Evolutionary conservation across 2,797 vertebrate species (phyloP), one percentile per base, ranked within the genome.

Genomic region (Esox lucius): DNA sequence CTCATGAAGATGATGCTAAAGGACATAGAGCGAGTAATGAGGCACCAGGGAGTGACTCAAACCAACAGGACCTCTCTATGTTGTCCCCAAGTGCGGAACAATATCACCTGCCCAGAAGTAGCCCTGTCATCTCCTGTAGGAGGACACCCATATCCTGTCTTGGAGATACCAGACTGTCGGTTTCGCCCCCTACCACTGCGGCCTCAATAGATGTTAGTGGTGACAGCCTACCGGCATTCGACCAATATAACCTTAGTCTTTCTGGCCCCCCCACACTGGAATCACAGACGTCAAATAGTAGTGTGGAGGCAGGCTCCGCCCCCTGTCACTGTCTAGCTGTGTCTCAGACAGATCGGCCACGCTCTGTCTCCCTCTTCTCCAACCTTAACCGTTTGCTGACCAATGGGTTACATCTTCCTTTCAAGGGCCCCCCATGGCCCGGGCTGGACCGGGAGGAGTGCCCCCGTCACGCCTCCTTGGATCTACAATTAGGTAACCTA

Each of bases 81-180:
- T 51, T 65, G n/a, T 17, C 65, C 35, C 56, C 49, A 22, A 75
- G 74, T 22, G 71, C 71, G 0, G 16, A 39, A n/a, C 35, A 8
- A 19, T 72, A 81, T 46, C 33, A 71, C 49, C 76, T 90, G 5
- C 89, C 77, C 31, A 81, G 84, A 72, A 91, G 89, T 83, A 90
- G 89, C 46, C 90, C 87, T 0, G 85, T 91, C 51, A 77, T 93
- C 49, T 85, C 81, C 78, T 83, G 79, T 16, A 70, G 66, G 22
- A 78, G 51, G 53, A 70, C 78, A 48, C 75, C 76, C 2, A 0
- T 79, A 35, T 84, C 84, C 61, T 84, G 84, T 84, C 71, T 80
- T 0, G 77, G 68, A 33, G 75, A 3, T 8, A 5, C 42, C 1
- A 31, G 56, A 0, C 12, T 46, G 2, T 28, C 19, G 72, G 65